Evolutionary conservation across 2,888 invertebrate genomes (phyloP).

Genomic region (Pyralis farinalis): DNA sequence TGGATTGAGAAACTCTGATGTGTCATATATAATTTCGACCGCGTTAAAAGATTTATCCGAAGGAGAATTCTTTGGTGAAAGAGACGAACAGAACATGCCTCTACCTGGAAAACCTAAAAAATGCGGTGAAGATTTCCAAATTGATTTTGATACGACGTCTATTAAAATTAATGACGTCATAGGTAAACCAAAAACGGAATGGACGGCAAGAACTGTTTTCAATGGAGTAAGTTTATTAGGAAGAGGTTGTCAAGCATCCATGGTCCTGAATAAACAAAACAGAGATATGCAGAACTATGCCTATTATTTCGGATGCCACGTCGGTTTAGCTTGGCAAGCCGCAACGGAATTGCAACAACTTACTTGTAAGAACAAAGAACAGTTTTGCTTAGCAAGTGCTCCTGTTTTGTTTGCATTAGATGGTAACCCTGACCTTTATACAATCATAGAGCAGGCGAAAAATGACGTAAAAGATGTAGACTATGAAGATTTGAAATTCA

Average conservation of each 20-base stretch:
- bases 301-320: constrained; percentile 89
- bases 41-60: constrained; percentile 90
- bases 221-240: constrained; percentile 85
- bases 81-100: constrained; percentile 89
- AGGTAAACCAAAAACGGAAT: constrained; percentile 84
- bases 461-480: constrained; percentile 85
- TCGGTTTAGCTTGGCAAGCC: constrained; percentile 92
- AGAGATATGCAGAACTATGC: constrained; percentile 85
- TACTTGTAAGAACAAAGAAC: constrained; percentile 82
- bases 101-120: constrained; percentile 83
- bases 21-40: constrained; percentile 90
- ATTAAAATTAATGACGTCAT: constrained; percentile 58
- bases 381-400: constrained; percentile 89
- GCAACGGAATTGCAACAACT: constrained; percentile 58
- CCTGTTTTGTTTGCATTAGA: constrained; percentile 92
- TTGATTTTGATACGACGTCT: constrained; percentile 58
- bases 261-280: constrained; percentile 87
- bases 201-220: constrained; percentile 86
- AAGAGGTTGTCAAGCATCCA: constrained; percentile 89
- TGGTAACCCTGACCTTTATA: constrained; percentile 86
- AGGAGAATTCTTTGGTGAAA: constrained; percentile 89
- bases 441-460: constrained; percentile 82
- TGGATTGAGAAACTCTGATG: constrained; percentile 84
- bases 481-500: constrained; percentile 81
- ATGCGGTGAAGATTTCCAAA: constrained; percentile 46